Conservation (phyloP, 35 echinoderm and acorn worm genomes). For the Acanthaster planci region DNA sequence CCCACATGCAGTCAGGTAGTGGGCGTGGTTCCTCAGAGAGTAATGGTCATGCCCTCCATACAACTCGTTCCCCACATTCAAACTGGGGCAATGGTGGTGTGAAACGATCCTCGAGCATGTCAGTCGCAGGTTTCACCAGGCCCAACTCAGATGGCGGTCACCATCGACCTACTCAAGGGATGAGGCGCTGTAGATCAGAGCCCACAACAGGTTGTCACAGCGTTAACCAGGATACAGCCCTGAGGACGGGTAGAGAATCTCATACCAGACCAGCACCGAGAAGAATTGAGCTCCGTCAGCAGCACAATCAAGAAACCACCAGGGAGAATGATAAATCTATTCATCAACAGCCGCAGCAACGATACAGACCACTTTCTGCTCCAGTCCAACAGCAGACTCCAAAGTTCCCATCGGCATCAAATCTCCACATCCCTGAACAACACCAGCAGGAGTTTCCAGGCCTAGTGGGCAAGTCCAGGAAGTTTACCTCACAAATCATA, state of each 20-base stretch:
- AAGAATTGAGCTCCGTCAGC: not conserved
- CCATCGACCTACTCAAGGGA: conserved; percentile 9
- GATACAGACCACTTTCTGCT: not conserved
- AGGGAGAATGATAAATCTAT: not conserved
- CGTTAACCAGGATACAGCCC: not conserved
- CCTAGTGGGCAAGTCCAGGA: not conserved
- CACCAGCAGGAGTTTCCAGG: not conserved
- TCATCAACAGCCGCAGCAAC: not conserved
- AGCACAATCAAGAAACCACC: not conserved
- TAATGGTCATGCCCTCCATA: too few relatives aligned
- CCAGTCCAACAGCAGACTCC: not conserved
- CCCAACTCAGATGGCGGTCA: not conserved
- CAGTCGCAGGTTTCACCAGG: not conserved
- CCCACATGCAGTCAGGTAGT: not conserved
- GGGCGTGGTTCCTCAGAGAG: not conserved
- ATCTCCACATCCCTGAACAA: not conserved
- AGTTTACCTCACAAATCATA: not conserved
- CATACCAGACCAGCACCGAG: not conserved
- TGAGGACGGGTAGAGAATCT: not conserved
- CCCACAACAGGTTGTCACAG: not conserved
- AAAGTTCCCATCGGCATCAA: not conserved
- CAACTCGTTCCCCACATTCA: not conserved
- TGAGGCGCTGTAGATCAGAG: conserved; percentile 14
- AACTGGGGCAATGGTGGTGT: not conserved
- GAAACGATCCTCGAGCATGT: not conserved